Percentiles rank a stretch among this genome's conserved stretches.
These are phyloP conservation scores for Trogon surrucura DNA, from an alignment of 2,113 vertebrate genomes.

Conservation along the genomic window DNA sequence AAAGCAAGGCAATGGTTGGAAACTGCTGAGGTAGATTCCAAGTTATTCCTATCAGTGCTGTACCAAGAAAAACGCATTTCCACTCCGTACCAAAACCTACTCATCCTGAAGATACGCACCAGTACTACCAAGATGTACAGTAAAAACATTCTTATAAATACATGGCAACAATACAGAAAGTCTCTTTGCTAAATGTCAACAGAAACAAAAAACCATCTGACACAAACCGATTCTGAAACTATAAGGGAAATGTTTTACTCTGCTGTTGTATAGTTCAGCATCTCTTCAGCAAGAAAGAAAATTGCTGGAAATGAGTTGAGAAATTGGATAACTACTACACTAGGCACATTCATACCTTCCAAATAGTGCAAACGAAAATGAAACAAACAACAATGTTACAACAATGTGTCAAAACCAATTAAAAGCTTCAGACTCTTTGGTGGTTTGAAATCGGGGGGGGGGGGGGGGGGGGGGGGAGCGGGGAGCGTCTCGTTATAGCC, in stretches of 20 bases:
- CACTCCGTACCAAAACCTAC: not conserved
- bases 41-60: not conserved
- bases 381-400: not conserved
- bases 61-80: not conserved
- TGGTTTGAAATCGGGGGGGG: not conserved
- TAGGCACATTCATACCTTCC: not conserved
- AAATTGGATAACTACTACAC: not conserved
- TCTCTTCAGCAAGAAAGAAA: not conserved
- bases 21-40: not conserved
- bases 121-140: not conserved
- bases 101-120: not conserved
- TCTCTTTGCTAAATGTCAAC: not conserved
- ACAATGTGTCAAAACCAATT: slow-evolving; percentile 6
- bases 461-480: too few species aligned
- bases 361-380: not conserved
- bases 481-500: not conserved
- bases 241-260: not conserved
- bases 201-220: not conserved
- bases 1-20: not conserved
- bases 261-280: not conserved
- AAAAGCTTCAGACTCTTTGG: not conserved
- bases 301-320: not conserved
- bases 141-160: not conserved
- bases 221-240: not conserved
- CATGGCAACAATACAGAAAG: not conserved